Evolutionary conservation across 2,888 invertebrate genomes (phyloP).

Genomic region (Napeogenes sylphis): DNA sequence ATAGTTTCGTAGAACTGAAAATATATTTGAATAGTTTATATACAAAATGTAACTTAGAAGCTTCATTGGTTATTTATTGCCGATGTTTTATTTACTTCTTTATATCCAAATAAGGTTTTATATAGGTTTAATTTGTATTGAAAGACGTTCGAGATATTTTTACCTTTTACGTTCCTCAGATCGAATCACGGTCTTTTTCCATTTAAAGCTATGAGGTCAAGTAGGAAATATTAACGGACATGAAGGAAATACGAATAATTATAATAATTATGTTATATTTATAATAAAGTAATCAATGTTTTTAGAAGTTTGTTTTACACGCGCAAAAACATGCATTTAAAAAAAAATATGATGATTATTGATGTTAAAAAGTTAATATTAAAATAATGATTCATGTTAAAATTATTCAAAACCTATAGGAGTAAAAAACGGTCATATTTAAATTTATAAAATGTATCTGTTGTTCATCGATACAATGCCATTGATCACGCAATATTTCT

Average conservation of each 20-base stretch:
- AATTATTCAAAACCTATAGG: no score
- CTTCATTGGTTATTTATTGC: neutral
- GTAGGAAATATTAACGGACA: constrained; percentile 3
- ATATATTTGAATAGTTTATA: neutral
- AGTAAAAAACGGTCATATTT: no score
- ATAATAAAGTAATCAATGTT: neutral
- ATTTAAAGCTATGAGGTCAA: constrained; percentile 3
- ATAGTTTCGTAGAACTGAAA: neutral
- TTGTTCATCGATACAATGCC: no score
- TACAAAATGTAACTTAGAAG: neutral
- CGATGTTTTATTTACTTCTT: neutral
- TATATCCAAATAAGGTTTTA: neutral
- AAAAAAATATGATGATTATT: no score
- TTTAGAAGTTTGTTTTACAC: no score
- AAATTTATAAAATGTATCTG: no score
- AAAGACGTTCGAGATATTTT: neutral
- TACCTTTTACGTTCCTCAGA: neutral
- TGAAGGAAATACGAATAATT: constrained; percentile 1
- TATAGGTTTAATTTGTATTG: neutral
- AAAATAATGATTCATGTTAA: no score
- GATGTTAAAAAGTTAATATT: no score
- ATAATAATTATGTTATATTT: neutral
- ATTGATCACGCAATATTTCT: no score
- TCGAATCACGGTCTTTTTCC: neutral
- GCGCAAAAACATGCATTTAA: no score